Conservation (phyloP, 2,113 vertebrate species). For the Ageneiosus marmoratus region DNA sequence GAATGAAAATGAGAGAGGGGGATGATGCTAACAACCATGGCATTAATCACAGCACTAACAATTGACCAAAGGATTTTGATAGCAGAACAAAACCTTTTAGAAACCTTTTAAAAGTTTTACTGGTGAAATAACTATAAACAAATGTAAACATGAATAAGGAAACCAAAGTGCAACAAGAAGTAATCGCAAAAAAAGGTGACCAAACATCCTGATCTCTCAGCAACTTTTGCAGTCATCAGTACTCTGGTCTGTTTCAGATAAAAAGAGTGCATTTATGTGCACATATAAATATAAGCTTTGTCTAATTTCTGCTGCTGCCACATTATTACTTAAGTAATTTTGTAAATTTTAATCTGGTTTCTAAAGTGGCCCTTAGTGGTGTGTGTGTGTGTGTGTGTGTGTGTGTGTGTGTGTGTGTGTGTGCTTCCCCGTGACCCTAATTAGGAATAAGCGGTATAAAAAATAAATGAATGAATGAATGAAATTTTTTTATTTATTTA, state of each 20-base stretch:
- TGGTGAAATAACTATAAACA: background rate
- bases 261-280: constrained; percentile 2
- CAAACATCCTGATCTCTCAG: background rate
- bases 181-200: background rate
- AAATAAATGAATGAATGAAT: no score
- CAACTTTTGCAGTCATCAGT: background rate
- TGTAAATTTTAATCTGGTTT: background rate
- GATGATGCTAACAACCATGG: background rate
- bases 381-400: no score
- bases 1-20: background rate
- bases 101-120: background rate
- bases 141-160: background rate
- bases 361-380: no score
- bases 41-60: constrained; percentile 3
- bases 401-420: no score
- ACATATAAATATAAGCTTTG: constrained; percentile 1
- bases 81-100: background rate
- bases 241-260: background rate
- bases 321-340: background rate
- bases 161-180: background rate
- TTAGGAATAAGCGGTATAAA: no score
- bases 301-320: background rate
- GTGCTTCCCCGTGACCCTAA: no score
- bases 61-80: background rate
- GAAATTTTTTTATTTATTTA: no score